phyloP scores from a whole-genome alignment of 2,797 vertebrate species.

The Holocentrus rufus region DNA sequence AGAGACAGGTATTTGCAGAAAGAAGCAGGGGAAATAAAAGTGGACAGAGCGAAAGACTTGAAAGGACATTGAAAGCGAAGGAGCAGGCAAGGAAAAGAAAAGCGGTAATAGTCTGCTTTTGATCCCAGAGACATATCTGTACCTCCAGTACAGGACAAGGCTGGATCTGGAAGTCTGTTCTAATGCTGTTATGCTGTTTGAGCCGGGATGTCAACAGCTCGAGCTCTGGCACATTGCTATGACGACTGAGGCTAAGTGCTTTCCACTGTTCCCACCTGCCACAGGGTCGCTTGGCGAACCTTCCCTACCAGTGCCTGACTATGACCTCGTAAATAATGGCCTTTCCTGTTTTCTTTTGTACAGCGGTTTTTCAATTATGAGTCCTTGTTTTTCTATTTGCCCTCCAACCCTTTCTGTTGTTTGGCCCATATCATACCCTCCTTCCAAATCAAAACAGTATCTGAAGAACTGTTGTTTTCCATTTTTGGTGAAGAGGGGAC shows the following conservation, averaged over 20 bases:
- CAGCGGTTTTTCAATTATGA: background rate
- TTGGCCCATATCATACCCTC: background rate
- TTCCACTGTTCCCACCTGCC: constrained; percentile 66
- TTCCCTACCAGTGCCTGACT: background rate
- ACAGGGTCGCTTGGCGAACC: constrained; percentile 2
- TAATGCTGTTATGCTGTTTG: constrained; percentile 15
- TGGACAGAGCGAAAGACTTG: constrained; percentile 14
- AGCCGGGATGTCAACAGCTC: constrained; percentile 53
- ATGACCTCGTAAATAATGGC: background rate
- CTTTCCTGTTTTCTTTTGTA: background rate
- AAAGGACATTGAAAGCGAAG: background rate
- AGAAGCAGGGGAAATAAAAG: constrained; percentile 15
- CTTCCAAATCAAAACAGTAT: background rate
- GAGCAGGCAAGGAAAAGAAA: background rate
- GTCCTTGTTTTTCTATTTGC: background rate
- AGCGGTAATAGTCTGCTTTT: constrained; percentile 12
- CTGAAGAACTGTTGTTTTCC: background rate
- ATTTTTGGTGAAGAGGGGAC: background rate
- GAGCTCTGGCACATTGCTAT: constrained; percentile 19
- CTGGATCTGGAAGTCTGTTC: constrained; percentile 44
- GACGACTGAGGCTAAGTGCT: constrained; percentile 58
- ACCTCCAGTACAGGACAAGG: background rate
- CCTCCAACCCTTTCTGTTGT: background rate
- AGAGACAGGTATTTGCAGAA: constrained; percentile 15
- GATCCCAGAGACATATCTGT: constrained; percentile 3